phyloP scores from a whole-genome alignment of 2,113 vertebrate species.

The Syrmaticus mikado region DNA sequence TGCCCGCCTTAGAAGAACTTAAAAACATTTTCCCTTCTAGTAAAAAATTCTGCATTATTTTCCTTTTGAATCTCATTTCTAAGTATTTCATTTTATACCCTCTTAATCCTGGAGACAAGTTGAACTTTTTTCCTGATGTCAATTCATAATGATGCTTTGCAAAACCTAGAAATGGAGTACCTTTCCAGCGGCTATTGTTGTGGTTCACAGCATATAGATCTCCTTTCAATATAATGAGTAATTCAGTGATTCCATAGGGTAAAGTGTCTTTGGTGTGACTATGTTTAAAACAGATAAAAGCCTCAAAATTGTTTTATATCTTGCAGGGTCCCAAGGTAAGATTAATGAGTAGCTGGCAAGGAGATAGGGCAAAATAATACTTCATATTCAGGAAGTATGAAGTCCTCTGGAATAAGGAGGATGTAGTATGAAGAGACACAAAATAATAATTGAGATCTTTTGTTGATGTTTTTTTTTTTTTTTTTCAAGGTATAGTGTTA shows the following conservation, averaged over 20 bases:
- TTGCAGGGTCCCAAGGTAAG: neutral
- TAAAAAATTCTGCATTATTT: neutral
- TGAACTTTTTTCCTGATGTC: neutral
- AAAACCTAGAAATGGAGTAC: neutral
- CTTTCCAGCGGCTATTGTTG: neutral
- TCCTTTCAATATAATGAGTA: neutral
- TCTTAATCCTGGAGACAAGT: neutral
- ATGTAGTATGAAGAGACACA: neutral
- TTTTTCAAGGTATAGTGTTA: neutral
- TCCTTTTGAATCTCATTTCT: neutral
- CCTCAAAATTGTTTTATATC: neutral
- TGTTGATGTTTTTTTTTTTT: neutral
- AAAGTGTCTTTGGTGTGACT: neutral
- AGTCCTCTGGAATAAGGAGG: neutral
- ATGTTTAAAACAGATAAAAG: neutral
- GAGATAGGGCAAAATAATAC: neutral
- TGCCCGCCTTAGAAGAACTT: neutral
- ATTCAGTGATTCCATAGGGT: neutral
- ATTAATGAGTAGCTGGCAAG: neutral
- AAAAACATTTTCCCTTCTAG: neutral
- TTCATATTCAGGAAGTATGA: neutral
- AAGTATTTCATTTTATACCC: neutral
- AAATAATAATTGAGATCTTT: neutral
- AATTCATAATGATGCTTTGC: fast-evolving
- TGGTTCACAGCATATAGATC: neutral